Evolutionary conservation across 2,113 vertebrate genomes (phyloP).

Genomic region (Micromys minutus): DNA sequence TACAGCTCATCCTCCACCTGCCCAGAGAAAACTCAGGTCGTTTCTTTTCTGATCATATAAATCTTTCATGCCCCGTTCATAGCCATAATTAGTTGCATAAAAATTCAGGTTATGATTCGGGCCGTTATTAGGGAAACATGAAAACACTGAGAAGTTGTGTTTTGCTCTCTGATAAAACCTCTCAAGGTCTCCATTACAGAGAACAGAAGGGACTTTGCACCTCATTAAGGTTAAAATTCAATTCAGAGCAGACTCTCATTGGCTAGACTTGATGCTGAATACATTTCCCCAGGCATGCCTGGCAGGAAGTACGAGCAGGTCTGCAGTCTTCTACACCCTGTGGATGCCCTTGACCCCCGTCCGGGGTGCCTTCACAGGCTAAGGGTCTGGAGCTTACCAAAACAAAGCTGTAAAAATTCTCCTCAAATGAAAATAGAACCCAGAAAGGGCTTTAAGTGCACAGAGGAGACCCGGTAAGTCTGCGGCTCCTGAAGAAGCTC

Average conservation of each 20-base stretch:
- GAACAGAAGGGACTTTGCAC: slow-evolving; percentile 51
- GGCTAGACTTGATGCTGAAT: slow-evolving; percentile 38
- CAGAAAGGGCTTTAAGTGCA: slow-evolving; percentile 67
- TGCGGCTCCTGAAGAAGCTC: slow-evolving; percentile 53
- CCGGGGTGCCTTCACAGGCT: slow-evolving; percentile 41
- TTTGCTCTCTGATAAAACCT: slow-evolving; percentile 55
- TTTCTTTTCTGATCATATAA: slow-evolving; percentile 65
- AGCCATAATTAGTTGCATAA: slow-evolving; percentile 66
- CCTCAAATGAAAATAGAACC: slow-evolving; percentile 74
- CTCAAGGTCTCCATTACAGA: slow-evolving; percentile 57
- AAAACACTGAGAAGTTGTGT: slow-evolving; percentile 42
- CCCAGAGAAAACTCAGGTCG: not conserved
- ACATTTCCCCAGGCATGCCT: not conserved
- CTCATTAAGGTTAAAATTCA: slow-evolving; percentile 69
- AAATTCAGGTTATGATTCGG: slow-evolving; percentile 71
- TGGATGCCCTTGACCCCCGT: no score
- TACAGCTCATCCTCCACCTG: not conserved
- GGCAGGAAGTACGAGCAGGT: not conserved
- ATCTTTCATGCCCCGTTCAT: slow-evolving; percentile 62
- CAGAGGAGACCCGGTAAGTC: slow-evolving; percentile 60
- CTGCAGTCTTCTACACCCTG: not conserved
- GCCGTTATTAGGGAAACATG: slow-evolving; percentile 61
- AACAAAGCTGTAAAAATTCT: slow-evolving; percentile 41
- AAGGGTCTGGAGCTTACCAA: not conserved
- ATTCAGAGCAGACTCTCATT: slow-evolving; percentile 50